Base-by-base conservation (phyloP, 1,140 invertebrate genomes). In the Pogonomyrmex californicus region DNA sequence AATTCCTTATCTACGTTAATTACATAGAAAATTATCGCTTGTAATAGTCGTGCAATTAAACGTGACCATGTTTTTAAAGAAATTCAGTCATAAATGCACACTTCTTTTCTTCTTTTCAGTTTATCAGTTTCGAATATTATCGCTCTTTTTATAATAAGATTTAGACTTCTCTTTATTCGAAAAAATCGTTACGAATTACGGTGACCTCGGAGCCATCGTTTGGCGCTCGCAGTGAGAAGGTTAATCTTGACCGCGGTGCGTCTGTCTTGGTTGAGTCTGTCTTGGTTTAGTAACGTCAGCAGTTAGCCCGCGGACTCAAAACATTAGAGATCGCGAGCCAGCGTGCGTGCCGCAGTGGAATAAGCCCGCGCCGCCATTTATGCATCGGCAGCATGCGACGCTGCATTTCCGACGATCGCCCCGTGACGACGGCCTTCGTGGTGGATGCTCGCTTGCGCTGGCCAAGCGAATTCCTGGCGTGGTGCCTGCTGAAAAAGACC, bases 401-500 rank as follows among this genome's bases (percentile, higher is more conserved):
- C 49, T 87, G 87, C 85, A 86, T 83, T 91, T 91, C 90, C 81
- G 23, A 91, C 89, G 79, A 87, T 88, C 70, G 87, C 10, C 33
- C 23, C 30, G 86, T 49, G 36, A 54, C 49, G n/a, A 44, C 41
- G 75, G 71, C 83, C 83, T 87, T 87, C 85, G 71, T 23, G 65
- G 63, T 76, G 79, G 54, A 62, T 49, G 75, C 56, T 68, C 30
- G 33, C 70, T 83, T 51, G 77, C 82, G 90, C 86, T 51, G 86
- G 47, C 90, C 47, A 91, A 86, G 90, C 90, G 81, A 49, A 91
- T 91, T 91, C 90, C 86, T 91, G 81, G 82, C 90, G 47, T 36
- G 62, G 63, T 89, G 88, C 86, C 88, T 86, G 73, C 58, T 86
- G 23, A 79, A 77, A 87, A 65, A 76, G 62, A 14, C 71, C 56